phyloP scores from a whole-genome alignment of 1,140 invertebrate species.

The Bombus soroeensis region DNA sequence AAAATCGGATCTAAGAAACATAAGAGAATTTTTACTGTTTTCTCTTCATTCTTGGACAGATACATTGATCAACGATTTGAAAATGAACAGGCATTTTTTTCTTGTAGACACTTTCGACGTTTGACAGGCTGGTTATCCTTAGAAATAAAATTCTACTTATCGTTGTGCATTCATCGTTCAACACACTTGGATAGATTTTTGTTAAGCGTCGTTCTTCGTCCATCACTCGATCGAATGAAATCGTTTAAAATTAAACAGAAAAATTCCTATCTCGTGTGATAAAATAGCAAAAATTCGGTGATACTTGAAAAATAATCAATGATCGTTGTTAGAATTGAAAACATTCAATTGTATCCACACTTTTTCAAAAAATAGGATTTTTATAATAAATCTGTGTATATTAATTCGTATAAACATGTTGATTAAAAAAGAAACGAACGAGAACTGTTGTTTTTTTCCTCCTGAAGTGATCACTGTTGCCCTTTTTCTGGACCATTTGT shows the following conservation, averaged over 20 bases:
- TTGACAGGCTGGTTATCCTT: constrained; percentile 16
- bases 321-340: neutral
- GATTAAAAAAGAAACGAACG: constrained; percentile 2
- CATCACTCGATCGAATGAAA: neutral
- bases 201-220: constrained; percentile 14
- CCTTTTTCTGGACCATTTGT: neutral
- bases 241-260: neutral
- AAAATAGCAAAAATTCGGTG: neutral
- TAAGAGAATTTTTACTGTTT: constrained; percentile 26
- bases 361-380: too few relatives aligned
- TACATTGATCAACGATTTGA: constrained; percentile 27
- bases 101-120: constrained; percentile 17
- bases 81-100: constrained; percentile 7
- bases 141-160: constrained; percentile 28
- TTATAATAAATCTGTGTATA: too few relatives aligned
- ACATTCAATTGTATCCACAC: neutral
- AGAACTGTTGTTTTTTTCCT: neutral
- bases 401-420: neutral
- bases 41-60: constrained; percentile 25
- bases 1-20: constrained; percentile 29
- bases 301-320: neutral
- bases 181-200: constrained; percentile 4
- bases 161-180: constrained; percentile 39
- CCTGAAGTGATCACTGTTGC: neutral
- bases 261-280: neutral